Evolutionary conservation across 1,140 invertebrate genomes (phyloP), one percentile per base, ranked within the genome.

Genomic region (Drosophila mauritiana): DNA sequence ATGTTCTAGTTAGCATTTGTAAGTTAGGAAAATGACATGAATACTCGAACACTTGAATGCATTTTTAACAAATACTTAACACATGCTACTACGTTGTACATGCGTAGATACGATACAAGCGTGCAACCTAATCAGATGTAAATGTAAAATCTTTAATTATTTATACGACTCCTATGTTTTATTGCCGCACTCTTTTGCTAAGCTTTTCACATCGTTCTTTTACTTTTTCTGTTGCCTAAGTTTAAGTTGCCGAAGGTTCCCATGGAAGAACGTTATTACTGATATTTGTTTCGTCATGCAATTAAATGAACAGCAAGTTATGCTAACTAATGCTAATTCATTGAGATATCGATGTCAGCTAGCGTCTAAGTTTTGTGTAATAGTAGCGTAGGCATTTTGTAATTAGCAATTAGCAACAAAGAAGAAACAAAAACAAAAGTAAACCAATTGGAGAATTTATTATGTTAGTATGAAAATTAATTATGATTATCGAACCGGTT

Each of bases 361-460:
- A 86, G 79, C 65, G 42, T 69, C 63, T 83, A 88, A 89, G 84
- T 89, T 86, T 43, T 74, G 79, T 83, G 79, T 86, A 88, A 88
- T 83, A 78, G 80, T 89, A 89, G 84, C 72, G 84, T 89, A 89
- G 84, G 84, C 80, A 84, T 90, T 86, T 89, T 89, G 80, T 89
- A 89, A 89, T 84, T 89, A 89, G 79, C 67, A 89, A 89, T 84
- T 89, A 89, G 79, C 67, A 79, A 68, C 46, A 69, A 78, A 54
- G 39, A 75, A 46, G n/a, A 42, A 53, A 39, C 51, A 17, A 58
- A 73, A 67, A 34, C 52, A 40, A 51, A 61, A 25, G 54, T 52
- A 40, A 83, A 84, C 59, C 54, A 84, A 78, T 86, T 88, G 59
- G 72, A 80, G 85, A 88, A 88, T 89, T 89, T 84, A 88, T 89